Base-by-base conservation (phyloP, 2,113 vertebrate species). In the Theristicus caerulescens region DNA sequence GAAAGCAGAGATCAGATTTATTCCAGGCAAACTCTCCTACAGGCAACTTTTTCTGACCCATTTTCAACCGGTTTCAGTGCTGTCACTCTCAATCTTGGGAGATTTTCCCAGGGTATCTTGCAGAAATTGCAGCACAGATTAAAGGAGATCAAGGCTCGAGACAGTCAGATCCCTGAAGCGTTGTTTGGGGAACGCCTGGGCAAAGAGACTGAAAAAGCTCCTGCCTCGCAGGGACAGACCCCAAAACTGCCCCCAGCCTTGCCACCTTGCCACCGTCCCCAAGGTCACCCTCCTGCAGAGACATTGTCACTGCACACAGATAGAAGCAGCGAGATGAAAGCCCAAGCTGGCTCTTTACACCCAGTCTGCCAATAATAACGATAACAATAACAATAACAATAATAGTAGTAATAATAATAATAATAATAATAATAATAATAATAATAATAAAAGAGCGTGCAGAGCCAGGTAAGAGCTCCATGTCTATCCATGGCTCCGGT, bases 1-100 rank as follows among this genome's bases (percentile, higher is more conserved):
- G 86, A 87, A 94, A 97, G 88, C 58, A 26, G 34, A 82, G 77
- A 87, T 91, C 84, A 66, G 84, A 77, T 86, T 93, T 74, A 88
- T 95, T 90, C 74, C 64, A 80, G 73, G 93, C 73, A 86, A 96
- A 55, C 1, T 40, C 86, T 91, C 91, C 94, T 86, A 81, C 6
- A 0, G 91, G 92, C 96, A 92, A 90, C 85, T 90, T 91, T 52
- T 93, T 76, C 73, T 94, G 89, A 95, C 89, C 96, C 72, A 64
- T 89, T 93, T 90, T 88, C 42, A 71, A 38, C 18, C 3, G 0
- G 21, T 89, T 91, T 96, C 89, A 93, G 72, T 8, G 73, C 54
- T 82, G 58, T 83, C 93, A 76, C 80, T 87, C 86, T 90, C 87
- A 81, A 88, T 94, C 90, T 72, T 46, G 62, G 87, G 52, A 96